Evolutionary conservation across 2,888 invertebrate genomes (phyloP).

Genomic region (Volucella inanis): DNA sequence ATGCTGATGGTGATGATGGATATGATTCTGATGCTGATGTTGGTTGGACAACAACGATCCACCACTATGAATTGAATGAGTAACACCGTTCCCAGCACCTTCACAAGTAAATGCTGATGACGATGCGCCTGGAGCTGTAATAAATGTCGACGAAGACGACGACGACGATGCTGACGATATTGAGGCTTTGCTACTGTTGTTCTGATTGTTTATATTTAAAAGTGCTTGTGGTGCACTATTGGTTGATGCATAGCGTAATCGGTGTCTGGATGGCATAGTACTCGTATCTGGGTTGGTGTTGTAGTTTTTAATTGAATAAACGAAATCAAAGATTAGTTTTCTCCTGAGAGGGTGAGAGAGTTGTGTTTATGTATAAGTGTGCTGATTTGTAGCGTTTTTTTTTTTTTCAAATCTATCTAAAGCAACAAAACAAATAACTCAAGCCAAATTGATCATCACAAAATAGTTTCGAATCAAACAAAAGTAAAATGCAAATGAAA

Average conservation of each 20-base stretch:
- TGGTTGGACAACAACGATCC: slow-evolving; percentile 36
- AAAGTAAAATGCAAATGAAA: slow-evolving; percentile 14
- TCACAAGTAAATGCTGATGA: slow-evolving; percentile 32
- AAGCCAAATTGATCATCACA: slow-evolving; percentile 29
- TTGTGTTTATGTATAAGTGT: slow-evolving; percentile 11
- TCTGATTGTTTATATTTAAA: slow-evolving; percentile 74
- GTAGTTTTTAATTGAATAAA: slow-evolving; percentile 73
- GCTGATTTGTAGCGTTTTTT: slow-evolving; percentile 1
- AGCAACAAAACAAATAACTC: slow-evolving; percentile 26
- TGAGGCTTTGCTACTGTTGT: slow-evolving; percentile 52
- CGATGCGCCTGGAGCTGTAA: slow-evolving; percentile 17
- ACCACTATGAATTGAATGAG: slow-evolving; percentile 38
- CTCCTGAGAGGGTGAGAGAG: slow-evolving; percentile 13
- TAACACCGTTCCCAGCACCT: slow-evolving; percentile 49
- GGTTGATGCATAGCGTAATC: slow-evolving; percentile 76
- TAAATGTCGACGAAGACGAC: slow-evolving; percentile 25
- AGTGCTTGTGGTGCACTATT: slow-evolving; percentile 76
- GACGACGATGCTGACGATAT: slow-evolving; percentile 35
- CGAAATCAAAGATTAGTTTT: slow-evolving; percentile 58
- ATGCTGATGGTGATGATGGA: slow-evolving; percentile 9
- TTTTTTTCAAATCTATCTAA: background rate
- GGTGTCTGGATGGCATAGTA: slow-evolving; percentile 77
- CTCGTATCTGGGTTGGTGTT: slow-evolving; percentile 66
- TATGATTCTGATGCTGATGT: slow-evolving; percentile 35
- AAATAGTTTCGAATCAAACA: slow-evolving; percentile 1